Percentiles rank a stretch among this genome's conserved stretches.
Evolutionary conservation across 1,140 invertebrate species (phyloP).

Genomic region (Rhagoletis pomonella): DNA sequence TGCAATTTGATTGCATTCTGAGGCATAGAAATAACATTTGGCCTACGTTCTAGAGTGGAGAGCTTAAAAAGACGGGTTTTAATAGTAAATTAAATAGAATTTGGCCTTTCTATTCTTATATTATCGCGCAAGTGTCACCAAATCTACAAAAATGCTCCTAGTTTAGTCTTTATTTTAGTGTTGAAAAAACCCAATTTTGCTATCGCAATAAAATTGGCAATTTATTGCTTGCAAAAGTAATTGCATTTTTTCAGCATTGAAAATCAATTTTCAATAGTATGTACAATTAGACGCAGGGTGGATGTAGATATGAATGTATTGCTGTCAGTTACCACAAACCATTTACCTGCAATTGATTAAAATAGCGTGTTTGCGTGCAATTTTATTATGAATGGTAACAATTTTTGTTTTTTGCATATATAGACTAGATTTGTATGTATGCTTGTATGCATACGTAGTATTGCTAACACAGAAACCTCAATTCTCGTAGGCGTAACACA

Average conservation of each 20-base stretch:
- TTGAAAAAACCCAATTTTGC: too few species aligned
- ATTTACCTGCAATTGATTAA: constrained; percentile 24
- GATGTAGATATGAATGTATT: not conserved
- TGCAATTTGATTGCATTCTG: not conserved
- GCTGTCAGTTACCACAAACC: not conserved
- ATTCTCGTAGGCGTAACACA: constrained; percentile 23
- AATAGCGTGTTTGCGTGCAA: constrained; percentile 27
- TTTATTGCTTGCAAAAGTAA: not conserved
- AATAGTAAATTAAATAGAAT: too few species aligned
- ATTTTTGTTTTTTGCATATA: not conserved
- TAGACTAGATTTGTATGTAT: not conserved
- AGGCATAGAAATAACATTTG: too few species aligned
- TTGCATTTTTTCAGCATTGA: not conserved
- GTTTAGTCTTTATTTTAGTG: too few species aligned
- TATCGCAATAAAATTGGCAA: not conserved
- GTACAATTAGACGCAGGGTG: not conserved
- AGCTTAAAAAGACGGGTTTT: too few species aligned
- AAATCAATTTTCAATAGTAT: constrained; percentile 8
- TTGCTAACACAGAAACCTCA: not conserved
- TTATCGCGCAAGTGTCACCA: too few species aligned
- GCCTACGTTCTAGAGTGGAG: too few species aligned
- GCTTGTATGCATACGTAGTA: not conserved
- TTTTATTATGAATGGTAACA: constrained; percentile 25
- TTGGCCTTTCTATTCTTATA: too few species aligned
- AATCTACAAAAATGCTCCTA: too few species aligned